Percentiles rank a stretch among this genome's conserved stretches.
Evolutionary conservation across 2,888 invertebrate species (phyloP).

Genomic region (Polydrusus tereticollis): DNA sequence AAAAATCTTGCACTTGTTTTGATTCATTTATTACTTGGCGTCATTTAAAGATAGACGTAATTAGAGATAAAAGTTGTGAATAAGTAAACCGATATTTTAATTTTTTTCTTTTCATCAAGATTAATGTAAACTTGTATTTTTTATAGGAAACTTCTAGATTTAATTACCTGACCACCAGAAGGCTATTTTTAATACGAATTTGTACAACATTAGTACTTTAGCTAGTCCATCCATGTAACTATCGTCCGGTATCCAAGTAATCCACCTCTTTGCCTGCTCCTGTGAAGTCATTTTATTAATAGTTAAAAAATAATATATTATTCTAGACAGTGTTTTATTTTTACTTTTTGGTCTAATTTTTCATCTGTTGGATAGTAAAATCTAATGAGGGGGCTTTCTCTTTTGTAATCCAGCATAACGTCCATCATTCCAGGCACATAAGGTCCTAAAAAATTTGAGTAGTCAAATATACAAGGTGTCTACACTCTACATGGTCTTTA

Average conservation of each 20-base stretch:
- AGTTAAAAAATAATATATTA: neutral
- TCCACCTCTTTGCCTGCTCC: conserved; percentile 69
- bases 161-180: conserved; percentile 64
- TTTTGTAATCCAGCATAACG: conserved; percentile 70
- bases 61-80: no score
- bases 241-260: conserved; percentile 71
- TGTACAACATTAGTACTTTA: conserved; percentile 64
- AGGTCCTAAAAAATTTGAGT: conserved; percentile 63
- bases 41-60: no score
- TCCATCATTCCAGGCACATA: conserved; percentile 72
- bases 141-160: no score
- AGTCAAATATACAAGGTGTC: no score
- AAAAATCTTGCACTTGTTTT: no score
- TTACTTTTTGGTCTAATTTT: conserved; percentile 62
- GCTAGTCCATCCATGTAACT: conserved; percentile 71
- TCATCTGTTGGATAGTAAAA: conserved; percentile 72
- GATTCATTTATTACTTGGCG: no score
- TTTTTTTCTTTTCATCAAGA: no score
- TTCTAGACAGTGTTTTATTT: conserved; percentile 9
- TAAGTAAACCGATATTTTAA: no score
- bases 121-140: no score
- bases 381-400: conserved; percentile 70
- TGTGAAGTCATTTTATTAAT: conserved; percentile 51
- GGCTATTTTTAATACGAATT: conserved; percentile 61
- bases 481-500: no score